Conservation (phyloP, 2,888 invertebrate genomes). For the Calephelis perditalis region DNA sequence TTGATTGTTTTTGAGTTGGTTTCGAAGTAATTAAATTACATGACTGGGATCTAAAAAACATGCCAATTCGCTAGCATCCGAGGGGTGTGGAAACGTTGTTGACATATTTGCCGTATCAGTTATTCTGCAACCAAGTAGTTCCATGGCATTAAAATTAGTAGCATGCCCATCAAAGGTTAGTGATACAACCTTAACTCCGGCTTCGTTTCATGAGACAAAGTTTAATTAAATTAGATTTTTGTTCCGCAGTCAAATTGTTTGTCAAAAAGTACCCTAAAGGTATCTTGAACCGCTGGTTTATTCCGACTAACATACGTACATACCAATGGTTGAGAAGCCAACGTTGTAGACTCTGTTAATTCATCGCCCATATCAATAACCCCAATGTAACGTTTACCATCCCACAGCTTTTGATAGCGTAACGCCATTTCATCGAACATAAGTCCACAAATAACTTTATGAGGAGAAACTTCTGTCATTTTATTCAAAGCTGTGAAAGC, state of each 20-base stretch:
- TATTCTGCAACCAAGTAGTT: slow-evolving; percentile 28
- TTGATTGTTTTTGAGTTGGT: too few species aligned
- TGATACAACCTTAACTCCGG: slow-evolving; percentile 27
- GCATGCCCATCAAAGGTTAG: slow-evolving; percentile 31
- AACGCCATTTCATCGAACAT: slow-evolving; percentile 18
- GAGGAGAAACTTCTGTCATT: slow-evolving; percentile 20
- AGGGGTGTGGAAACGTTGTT: slow-evolving; percentile 23
- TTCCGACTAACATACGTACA: slow-evolving; percentile 25
- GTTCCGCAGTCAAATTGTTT: slow-evolving; percentile 28
- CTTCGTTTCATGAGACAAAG: slow-evolving; percentile 23
- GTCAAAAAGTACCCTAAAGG: slow-evolving; percentile 38
- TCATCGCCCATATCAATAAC: slow-evolving; percentile 14
- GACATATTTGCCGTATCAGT: slow-evolving; percentile 14
- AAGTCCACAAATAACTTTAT: slow-evolving; percentile 18
- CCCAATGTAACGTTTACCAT: slow-evolving; percentile 16
- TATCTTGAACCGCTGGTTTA: slow-evolving; percentile 35
- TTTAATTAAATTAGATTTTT: slow-evolving; percentile 30
- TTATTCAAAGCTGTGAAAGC: slow-evolving; percentile 27
- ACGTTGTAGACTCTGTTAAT: neutral
- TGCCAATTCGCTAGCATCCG: slow-evolving; percentile 12
- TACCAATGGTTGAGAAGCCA: slow-evolving; percentile 26
- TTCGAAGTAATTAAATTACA: slow-evolving; percentile 24
- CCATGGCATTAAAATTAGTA: slow-evolving; percentile 25
- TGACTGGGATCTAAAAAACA: slow-evolving; percentile 24
- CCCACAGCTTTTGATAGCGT: slow-evolving; percentile 15